phyloP scores from a whole-genome alignment of 2,113 vertebrate species.

The Sylvia atricapilla region DNA sequence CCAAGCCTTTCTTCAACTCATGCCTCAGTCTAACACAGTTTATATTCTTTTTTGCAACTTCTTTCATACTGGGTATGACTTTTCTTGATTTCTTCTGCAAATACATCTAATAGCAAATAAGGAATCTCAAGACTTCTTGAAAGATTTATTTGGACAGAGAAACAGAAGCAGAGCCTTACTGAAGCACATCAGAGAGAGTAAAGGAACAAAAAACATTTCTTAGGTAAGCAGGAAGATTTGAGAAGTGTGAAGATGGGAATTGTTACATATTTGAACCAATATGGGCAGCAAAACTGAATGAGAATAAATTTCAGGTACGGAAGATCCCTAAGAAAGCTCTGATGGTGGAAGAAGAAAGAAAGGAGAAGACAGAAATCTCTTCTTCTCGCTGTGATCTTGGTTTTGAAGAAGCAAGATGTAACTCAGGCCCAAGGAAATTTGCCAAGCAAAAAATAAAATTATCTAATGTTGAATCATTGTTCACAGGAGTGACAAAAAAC shows the following conservation, averaged over 20 bases:
- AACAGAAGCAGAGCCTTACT: background rate
- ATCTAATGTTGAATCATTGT: background rate
- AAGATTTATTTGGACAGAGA: background rate
- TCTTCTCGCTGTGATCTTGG: background rate
- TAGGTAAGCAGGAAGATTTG: background rate
- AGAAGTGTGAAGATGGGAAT: background rate
- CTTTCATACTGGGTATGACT: background rate
- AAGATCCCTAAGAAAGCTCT: background rate
- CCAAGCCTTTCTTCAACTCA: background rate
- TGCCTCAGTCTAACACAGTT: background rate
- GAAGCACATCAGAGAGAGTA: background rate
- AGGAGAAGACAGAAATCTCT: background rate
- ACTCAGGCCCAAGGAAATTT: background rate
- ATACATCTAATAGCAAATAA: background rate
- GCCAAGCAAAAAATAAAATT: background rate
- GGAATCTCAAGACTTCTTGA: background rate
- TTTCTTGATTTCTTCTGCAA: background rate
- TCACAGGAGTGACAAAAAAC: background rate
- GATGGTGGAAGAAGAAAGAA: background rate
- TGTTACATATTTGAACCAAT: background rate
- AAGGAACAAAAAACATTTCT: background rate
- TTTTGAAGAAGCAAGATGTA: background rate
- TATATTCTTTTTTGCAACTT: background rate
- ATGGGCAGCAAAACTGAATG: background rate
- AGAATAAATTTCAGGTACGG: background rate